Percentiles rank a stretch among this genome's conserved stretches.
These are phyloP conservation scores for Hydroisotoma schaefferi DNA, from an alignment of 2,888 invertebrate genomes.

Conservation along the genomic window DNA sequence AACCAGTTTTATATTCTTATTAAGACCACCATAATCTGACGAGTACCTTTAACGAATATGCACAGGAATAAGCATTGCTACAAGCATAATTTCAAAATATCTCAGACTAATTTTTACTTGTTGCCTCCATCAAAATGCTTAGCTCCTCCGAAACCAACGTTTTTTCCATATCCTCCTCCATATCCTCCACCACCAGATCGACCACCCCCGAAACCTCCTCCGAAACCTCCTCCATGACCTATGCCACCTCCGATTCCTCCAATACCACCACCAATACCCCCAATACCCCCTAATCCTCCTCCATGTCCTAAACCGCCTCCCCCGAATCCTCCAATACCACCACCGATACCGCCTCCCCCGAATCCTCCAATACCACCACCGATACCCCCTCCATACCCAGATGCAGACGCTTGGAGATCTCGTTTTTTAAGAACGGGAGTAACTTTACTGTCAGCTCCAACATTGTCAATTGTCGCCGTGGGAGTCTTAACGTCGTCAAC, in stretches of 20 bases:
- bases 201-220: slow-evolving; percentile 23
- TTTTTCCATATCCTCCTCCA: slow-evolving; percentile 7
- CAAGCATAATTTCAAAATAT: background rate
- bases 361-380: slow-evolving; percentile 31
- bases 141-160: slow-evolving; percentile 27
- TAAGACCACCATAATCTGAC: slow-evolving; percentile 34
- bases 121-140: slow-evolving; percentile 30
- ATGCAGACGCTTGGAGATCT: slow-evolving; percentile 33
- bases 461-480: slow-evolving; percentile 5
- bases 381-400: slow-evolving; percentile 29
- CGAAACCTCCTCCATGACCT: slow-evolving; percentile 17
- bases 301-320: slow-evolving; percentile 20
- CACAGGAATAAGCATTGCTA: background rate
- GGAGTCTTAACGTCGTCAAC: slow-evolving; percentile 1
- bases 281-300: slow-evolving; percentile 13
- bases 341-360: slow-evolving; percentile 20
- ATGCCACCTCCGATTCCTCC: slow-evolving; percentile 20
- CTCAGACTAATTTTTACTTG: slow-evolving; percentile 13
- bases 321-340: slow-evolving; percentile 19
- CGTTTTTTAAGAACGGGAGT: slow-evolving; percentile 16
- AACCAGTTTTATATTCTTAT: slow-evolving; percentile 35
- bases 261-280: slow-evolving; percentile 10
- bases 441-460: slow-evolving; percentile 11
- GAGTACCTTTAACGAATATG: slow-evolving; percentile 28
- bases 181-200: slow-evolving; percentile 18